Percentiles rank a stretch among this genome's conserved stretches.
These are phyloP conservation scores for Trimorus sp. DNA, from an alignment of 2,888 invertebrate species.

Conservation along the genomic window DNA sequence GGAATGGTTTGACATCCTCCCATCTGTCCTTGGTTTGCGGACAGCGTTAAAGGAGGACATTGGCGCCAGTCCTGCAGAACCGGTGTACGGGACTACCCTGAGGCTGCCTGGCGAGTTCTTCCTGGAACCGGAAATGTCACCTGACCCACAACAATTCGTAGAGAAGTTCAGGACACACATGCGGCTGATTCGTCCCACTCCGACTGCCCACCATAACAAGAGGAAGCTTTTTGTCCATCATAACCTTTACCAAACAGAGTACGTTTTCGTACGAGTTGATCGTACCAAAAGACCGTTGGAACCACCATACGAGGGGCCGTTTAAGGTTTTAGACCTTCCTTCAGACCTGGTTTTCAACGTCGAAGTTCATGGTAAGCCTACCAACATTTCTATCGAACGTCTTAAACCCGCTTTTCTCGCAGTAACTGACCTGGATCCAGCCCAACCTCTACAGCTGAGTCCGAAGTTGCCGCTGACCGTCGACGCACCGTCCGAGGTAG, in stretches of 20 bases:
- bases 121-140: too few species aligned
- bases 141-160: too few species aligned
- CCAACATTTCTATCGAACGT: slow-evolving; percentile 17
- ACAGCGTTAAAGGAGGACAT: slow-evolving; percentile 72
- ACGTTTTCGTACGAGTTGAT: slow-evolving; percentile 12
- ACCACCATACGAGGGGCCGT: slow-evolving; percentile 12
- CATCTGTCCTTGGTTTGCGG: slow-evolving; percentile 69
- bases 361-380: background rate
- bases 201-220: too few species aligned
- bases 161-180: too few species aligned
- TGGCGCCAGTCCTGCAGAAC: slow-evolving; percentile 67
- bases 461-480: too few species aligned
- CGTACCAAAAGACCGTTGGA: background rate
- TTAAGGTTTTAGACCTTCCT: background rate
- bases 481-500: too few species aligned
- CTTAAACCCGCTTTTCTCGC: slow-evolving; percentile 16
- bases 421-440: too few species aligned
- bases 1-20: slow-evolving; percentile 60
- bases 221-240: too few species aligned
- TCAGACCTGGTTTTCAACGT: background rate
- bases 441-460: too few species aligned
- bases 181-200: too few species aligned
- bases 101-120: slow-evolving; percentile 53
- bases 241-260: background rate
- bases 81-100: slow-evolving; percentile 69